A percentile compares a stretch with the other conserved stretches of the same genome.
Evolutionary conservation across 2,797 vertebrate genomes (phyloP).

Genomic region (Lepus oiostolus): DNA sequence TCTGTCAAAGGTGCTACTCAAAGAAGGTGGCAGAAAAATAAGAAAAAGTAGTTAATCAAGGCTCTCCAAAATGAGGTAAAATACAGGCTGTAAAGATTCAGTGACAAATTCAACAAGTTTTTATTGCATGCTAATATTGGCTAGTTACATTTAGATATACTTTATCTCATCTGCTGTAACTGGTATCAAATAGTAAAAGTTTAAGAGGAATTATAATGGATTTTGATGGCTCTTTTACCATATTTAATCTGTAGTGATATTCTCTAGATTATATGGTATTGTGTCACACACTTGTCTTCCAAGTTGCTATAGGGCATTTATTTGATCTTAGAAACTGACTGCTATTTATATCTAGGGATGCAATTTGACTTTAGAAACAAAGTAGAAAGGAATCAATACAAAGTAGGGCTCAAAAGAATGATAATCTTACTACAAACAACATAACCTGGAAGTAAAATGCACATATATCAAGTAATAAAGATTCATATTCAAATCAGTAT

Average conservation of each 20-base stretch:
- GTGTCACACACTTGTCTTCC: neutral
- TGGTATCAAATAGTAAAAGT: slow-evolving; percentile 53
- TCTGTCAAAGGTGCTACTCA: neutral
- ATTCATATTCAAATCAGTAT: slow-evolving; percentile 49
- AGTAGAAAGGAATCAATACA: slow-evolving; percentile 58
- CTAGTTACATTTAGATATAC: slow-evolving; percentile 5
- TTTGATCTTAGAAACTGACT: slow-evolving; percentile 22
- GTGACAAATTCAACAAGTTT: slow-evolving; percentile 58
- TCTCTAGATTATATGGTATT: slow-evolving; percentile 29
- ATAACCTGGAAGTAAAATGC: neutral
- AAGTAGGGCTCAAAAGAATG: slow-evolving; percentile 27
- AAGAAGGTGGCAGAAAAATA: slow-evolving; percentile 29
- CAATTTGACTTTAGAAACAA: slow-evolving; percentile 41
- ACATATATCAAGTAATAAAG: slow-evolving; percentile 36
- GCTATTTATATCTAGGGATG: slow-evolving; percentile 30
- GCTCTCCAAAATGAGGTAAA: slow-evolving; percentile 35
- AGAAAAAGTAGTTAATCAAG: slow-evolving; percentile 30
- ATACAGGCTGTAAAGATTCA: slow-evolving; percentile 35
- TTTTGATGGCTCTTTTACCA: slow-evolving; percentile 8
- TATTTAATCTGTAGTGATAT: neutral
- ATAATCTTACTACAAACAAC: slow-evolving; percentile 40
- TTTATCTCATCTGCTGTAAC: slow-evolving; percentile 6
- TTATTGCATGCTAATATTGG: slow-evolving; percentile 57
- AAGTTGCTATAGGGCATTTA: slow-evolving; percentile 12
- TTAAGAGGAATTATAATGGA: neutral